Evolutionary conservation across 2,888 invertebrate species (phyloP).

Genomic region (Stenodera caucasica): DNA sequence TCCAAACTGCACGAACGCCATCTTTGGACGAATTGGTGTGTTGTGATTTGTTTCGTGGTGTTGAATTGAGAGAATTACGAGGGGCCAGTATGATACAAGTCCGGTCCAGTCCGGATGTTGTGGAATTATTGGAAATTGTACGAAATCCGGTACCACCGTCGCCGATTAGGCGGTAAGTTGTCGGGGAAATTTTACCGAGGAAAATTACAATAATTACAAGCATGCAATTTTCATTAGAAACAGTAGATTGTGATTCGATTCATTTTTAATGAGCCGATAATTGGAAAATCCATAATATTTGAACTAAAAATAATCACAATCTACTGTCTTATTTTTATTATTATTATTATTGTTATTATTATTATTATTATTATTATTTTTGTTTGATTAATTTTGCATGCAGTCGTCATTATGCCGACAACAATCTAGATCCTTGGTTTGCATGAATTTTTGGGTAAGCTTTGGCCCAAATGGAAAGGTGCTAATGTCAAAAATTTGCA

Average conservation of each 20-base stretch:
- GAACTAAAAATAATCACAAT: neutral
- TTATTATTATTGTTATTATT: too few relatives aligned
- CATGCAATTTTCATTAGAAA: neutral
- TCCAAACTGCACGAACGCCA: conserved; percentile 71
- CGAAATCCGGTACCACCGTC: conserved; percentile 45
- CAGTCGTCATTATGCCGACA: conserved; percentile 46
- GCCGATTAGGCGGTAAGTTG: conserved; percentile 47
- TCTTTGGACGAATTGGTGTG: conserved; percentile 78
- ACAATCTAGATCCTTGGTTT: conserved; percentile 51
- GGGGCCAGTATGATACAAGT: conserved; percentile 72
- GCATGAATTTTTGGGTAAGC: conserved; percentile 44
- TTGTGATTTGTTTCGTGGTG: conserved; percentile 83
- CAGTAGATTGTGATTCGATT: too few relatives aligned
- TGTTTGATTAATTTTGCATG: conserved; percentile 32
- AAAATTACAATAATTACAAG: too few relatives aligned
- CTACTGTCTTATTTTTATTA: too few relatives aligned
- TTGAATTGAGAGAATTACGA: conserved; percentile 85
- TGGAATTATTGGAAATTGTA: conserved; percentile 48
- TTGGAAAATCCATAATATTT: too few relatives aligned
- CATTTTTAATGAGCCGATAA: too few relatives aligned
- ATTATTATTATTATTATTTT: conserved; percentile 4
- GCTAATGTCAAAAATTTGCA: too few relatives aligned
- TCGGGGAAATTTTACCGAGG: neutral
- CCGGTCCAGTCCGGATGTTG: conserved; percentile 44
- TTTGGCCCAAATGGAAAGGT: conserved; percentile 7